Percentiles rank a stretch among this genome's conserved stretches.
Evolutionary conservation across 2,113 vertebrate genomes (phyloP).

Genomic region (Arizona elegans): DNA sequence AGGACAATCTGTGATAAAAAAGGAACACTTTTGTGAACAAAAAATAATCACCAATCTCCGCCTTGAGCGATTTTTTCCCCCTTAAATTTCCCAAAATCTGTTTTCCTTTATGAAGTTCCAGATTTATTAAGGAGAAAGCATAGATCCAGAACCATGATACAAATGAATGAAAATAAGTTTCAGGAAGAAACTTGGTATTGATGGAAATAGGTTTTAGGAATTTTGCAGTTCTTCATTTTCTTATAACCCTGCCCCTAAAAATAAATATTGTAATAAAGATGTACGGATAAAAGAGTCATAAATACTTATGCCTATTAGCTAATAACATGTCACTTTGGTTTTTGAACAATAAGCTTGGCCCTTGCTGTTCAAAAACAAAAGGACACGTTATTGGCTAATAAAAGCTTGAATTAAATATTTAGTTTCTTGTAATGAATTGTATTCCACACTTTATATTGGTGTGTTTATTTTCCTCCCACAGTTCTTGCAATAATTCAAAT

Average conservation of each 20-base stretch:
- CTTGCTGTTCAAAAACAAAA: not conserved
- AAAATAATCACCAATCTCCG: not conserved
- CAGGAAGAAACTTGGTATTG: no score
- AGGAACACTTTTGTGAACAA: not conserved
- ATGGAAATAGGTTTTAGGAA: no score
- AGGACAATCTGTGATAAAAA: no score
- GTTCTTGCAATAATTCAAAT: slow-evolving; percentile 10
- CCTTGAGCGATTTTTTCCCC: not conserved
- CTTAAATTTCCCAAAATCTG: not conserved
- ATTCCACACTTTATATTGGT: slow-evolving; percentile 34
- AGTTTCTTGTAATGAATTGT: not conserved
- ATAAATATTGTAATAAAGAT: not conserved
- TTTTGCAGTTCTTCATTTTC: not conserved
- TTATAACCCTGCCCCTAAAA: not conserved
- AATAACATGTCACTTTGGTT: no score
- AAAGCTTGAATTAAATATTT: slow-evolving; percentile 11
- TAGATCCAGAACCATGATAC: not conserved
- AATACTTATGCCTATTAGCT: not conserved
- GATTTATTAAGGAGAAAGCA: not conserved
- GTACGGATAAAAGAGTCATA: not conserved
- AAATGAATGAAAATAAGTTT: no score
- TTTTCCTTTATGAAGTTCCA: not conserved
- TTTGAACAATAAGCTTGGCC: not conserved
- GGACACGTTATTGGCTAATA: slow-evolving; percentile 21
- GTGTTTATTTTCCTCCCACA: slow-evolving; percentile 9